These are phyloP conservation scores for Smittia sp. DNA, from an alignment of 2,888 invertebrate genomes.

Conservation along the genomic window DNA sequence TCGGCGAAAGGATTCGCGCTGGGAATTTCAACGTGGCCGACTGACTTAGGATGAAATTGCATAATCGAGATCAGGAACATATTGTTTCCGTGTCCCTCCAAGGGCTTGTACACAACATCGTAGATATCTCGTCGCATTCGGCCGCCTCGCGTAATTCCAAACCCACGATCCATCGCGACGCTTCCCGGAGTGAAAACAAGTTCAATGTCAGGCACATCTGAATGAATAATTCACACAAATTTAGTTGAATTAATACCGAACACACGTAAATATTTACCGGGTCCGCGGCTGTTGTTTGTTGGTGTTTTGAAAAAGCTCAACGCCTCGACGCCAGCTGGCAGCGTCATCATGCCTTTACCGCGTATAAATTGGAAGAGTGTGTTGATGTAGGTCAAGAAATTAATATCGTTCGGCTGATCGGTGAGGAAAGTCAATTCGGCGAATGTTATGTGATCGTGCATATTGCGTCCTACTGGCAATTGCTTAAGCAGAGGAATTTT, in stretches of 20 bases:
- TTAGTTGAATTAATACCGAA: no score
- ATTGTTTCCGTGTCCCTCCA: conserved; percentile 56
- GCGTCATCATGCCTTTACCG: conserved; percentile 49
- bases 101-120: conserved; percentile 54
- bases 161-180: conserved; percentile 56
- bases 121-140: conserved; percentile 55
- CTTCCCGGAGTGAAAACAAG: conserved; percentile 59
- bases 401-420: conserved; percentile 45
- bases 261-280: no score
- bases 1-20: conserved; percentile 59
- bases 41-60: conserved; percentile 67
- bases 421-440: conserved; percentile 55
- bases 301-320: conserved; percentile 59
- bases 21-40: conserved; percentile 62
- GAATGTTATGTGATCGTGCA: conserved; percentile 60
- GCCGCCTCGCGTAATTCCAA: conserved; percentile 54
- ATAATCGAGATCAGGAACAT: conserved; percentile 61
- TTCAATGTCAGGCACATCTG: conserved; percentile 55
- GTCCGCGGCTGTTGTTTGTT: conserved; percentile 43
- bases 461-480: conserved; percentile 56
- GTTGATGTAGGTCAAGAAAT: conserved; percentile 36
- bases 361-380: conserved; percentile 4
- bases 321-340: conserved; percentile 57
- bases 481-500: conserved; percentile 53
- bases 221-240: no score